These are phyloP conservation scores for Lophius piscatorius DNA, from an alignment of 2,113 vertebrate species.

Conservation along the genomic window DNA sequence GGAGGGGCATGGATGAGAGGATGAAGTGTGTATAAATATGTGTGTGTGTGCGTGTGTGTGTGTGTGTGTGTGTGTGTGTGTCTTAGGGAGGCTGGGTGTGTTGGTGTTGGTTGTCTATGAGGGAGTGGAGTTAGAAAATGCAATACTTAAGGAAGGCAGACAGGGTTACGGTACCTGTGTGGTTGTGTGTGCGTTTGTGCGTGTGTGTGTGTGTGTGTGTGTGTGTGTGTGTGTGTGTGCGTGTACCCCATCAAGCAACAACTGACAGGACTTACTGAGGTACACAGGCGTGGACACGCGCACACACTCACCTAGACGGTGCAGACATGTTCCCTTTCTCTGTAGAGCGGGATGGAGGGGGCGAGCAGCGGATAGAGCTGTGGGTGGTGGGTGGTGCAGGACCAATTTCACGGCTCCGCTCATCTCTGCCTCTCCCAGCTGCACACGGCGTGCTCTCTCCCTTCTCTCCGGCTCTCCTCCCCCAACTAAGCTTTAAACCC, in stretches of 20 bases:
- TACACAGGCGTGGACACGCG: neutral
- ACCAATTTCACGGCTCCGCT: constrained; percentile 81
- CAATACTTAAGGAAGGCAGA: too few species aligned
- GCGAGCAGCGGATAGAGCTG: constrained; percentile 17
- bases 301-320: neutral
- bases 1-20: constrained; percentile 18
- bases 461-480: constrained; percentile 39
- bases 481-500: constrained; percentile 41
- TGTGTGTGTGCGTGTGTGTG: constrained; percentile 9
- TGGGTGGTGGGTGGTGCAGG: constrained; percentile 65
- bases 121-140: too few species aligned
- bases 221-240: too few species aligned
- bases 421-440: constrained; percentile 72
- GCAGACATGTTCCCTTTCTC: constrained; percentile 23
- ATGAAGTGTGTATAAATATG: constrained; percentile 9
- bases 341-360: constrained; percentile 35
- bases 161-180: too few species aligned
- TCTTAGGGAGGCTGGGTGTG: too few species aligned
- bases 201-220: too few species aligned
- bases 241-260: too few species aligned
- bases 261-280: neutral
- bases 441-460: constrained; percentile 54
- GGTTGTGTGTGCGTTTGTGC: too few species aligned
- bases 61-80: constrained; percentile 9
- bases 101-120: too few species aligned